A percentile compares a stretch with the other conserved stretches of the same genome.
These are phyloP conservation scores for Sphenodon punctatus DNA, from an alignment of 2,797 vertebrate genomes.

Conservation along the genomic window DNA sequence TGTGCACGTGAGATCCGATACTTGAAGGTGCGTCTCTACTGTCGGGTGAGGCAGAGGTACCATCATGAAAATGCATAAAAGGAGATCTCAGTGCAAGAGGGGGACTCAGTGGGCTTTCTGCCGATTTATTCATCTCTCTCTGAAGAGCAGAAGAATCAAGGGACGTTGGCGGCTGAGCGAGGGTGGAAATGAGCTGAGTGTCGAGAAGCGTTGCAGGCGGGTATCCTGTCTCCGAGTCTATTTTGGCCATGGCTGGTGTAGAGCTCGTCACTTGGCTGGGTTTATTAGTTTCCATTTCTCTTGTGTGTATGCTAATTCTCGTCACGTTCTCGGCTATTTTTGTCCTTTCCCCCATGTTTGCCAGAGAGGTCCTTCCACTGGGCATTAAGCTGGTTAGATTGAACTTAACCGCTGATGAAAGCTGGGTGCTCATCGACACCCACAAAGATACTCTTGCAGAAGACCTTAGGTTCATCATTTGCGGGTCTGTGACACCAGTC, in stretches of 20 bases:
- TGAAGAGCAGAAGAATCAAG: background rate
- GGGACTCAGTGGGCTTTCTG: rapidly evolving
- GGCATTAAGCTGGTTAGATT: background rate
- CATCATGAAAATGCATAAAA: background rate
- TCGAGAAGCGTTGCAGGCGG: rapidly evolving
- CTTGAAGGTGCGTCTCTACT: background rate
- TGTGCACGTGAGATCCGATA: rapidly evolving
- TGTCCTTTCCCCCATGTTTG: rapidly evolving
- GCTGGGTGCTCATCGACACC: rapidly evolving
- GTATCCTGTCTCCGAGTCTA: background rate
- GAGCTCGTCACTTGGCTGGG: rapidly evolving
- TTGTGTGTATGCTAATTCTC: background rate
- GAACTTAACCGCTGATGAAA: background rate
- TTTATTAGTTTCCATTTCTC: rapidly evolving
- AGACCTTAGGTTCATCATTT: background rate
- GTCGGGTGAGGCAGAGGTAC: rapidly evolving
- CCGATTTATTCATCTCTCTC: background rate
- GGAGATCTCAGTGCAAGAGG: background rate
- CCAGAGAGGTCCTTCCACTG: background rate
- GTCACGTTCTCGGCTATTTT: background rate
- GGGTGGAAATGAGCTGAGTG: rapidly evolving
- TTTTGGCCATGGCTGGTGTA: rapidly evolving
- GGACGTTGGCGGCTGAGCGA: rapidly evolving
- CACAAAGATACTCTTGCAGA: background rate
- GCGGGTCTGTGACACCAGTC: background rate